These are phyloP conservation scores for Felis chaus DNA, from an alignment of 2,113 vertebrate species.

Conservation along the genomic window DNA sequence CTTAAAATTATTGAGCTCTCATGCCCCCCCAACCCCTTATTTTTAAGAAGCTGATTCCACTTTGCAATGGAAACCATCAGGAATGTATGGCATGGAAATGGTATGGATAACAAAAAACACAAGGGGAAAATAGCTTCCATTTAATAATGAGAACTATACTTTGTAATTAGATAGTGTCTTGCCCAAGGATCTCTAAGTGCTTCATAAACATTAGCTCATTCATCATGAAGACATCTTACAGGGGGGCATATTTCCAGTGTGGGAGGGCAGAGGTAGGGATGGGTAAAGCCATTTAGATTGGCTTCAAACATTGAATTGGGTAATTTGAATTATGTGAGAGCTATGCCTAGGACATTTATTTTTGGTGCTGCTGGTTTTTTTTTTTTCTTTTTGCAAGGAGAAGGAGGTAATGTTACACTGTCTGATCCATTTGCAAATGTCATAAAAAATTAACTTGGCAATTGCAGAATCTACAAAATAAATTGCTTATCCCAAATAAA, in stretches of 20 bases:
- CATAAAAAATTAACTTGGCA: slow-evolving; percentile 69
- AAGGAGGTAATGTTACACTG: slow-evolving; percentile 40
- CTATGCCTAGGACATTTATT: slow-evolving; percentile 49
- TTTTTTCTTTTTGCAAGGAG: neutral
- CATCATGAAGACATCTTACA: slow-evolving; percentile 69
- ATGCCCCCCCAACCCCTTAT: neutral
- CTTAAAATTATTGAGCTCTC: slow-evolving; percentile 81
- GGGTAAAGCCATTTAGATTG: slow-evolving; percentile 52
- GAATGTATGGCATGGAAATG: slow-evolving; percentile 1
- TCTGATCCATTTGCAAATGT: slow-evolving; percentile 69
- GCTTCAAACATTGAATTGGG: slow-evolving; percentile 38
- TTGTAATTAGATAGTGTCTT: slow-evolving; percentile 73
- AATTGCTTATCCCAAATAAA: slow-evolving; percentile 64
- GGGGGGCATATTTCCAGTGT: slow-evolving; percentile 35
- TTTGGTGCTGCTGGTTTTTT: neutral
- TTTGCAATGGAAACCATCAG: slow-evolving; percentile 66
- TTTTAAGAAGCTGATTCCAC: slow-evolving; percentile 67
- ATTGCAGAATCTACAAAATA: slow-evolving; percentile 51
- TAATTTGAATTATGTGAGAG: slow-evolving; percentile 57
- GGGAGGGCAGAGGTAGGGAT: neutral
- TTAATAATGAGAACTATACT: slow-evolving; percentile 70
- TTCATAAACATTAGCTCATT: slow-evolving; percentile 77
- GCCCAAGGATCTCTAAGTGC: slow-evolving; percentile 67
- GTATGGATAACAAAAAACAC: slow-evolving; percentile 48
- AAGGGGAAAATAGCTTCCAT: slow-evolving; percentile 42